A percentile compares a stretch with the other conserved stretches of the same genome.
These are phyloP conservation scores for Acromyrmex charruanus DNA, from an alignment of 1,140 invertebrate species.

Conservation along the genomic window DNA sequence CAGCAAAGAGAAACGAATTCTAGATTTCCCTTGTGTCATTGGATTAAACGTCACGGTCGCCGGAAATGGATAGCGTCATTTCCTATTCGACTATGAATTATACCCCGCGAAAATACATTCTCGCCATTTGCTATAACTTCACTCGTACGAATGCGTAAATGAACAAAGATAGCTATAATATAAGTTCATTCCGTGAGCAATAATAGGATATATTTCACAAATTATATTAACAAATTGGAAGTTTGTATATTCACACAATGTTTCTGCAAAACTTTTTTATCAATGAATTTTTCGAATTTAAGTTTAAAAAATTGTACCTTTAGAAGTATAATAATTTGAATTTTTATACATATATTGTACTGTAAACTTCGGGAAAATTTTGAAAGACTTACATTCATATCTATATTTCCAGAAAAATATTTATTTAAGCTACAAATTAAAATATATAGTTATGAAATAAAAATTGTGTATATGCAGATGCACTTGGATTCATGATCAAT, in stretches of 20 bases:
- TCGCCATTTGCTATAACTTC: conserved; percentile 49
- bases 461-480: neutral
- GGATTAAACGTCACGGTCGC: conserved; percentile 74
- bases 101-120: conserved; percentile 68
- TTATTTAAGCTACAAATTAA: neutral
- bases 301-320: neutral
- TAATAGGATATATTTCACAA: neutral
- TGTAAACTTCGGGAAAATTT: neutral
- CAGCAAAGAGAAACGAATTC: conserved; percentile 60
- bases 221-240: neutral
- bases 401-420: neutral
- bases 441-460: neutral
- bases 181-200: neutral
- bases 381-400: neutral
- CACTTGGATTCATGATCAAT: neutral
- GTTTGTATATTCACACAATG: neutral
- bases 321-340: neutral
- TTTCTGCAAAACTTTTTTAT: neutral
- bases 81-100: conserved; percentile 67
- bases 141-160: conserved; percentile 4
- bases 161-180: conserved; percentile 32
- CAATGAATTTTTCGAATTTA: neutral
- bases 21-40: conserved; percentile 73
- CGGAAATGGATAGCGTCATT: conserved; percentile 74
- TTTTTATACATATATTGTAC: neutral